Conservation (phyloP, 2,113 vertebrate genomes). For the Sinocyclocheilus maitianheensis region DNA sequence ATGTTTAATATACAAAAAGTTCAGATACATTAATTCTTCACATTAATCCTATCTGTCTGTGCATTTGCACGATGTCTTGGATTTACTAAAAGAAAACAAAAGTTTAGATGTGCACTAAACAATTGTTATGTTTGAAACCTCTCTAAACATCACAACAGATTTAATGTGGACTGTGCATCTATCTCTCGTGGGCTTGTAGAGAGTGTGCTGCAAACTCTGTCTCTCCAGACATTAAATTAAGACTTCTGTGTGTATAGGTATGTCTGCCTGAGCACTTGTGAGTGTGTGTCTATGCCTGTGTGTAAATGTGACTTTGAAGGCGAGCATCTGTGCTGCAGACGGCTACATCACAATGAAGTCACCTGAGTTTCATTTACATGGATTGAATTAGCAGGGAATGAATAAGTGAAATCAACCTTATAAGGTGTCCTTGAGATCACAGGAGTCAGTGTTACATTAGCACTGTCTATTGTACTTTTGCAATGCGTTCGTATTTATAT, state of each 20-base stretch:
- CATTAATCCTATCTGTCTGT: background rate
- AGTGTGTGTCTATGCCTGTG: background rate
- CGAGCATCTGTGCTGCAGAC: constrained; percentile 29
- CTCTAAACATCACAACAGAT: background rate
- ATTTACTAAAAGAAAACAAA: background rate
- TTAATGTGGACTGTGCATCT: background rate
- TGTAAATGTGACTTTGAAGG: constrained; percentile 44
- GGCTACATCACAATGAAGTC: constrained; percentile 32
- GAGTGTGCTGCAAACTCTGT: background rate
- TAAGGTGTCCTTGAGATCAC: background rate
- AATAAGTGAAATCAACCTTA: constrained; percentile 27
- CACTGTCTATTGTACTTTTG: background rate
- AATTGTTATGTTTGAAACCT: background rate
- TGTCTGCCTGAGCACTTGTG: background rate
- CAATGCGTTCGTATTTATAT: background rate
- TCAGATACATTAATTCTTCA: background rate
- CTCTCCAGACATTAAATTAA: constrained; percentile 26
- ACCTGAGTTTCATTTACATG: constrained; percentile 33
- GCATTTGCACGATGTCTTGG: background rate
- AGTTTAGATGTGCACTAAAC: background rate
- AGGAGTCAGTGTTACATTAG: constrained; percentile 1
- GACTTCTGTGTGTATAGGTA: background rate
- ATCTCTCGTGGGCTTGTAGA: background rate
- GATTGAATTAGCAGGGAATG: constrained; percentile 21
- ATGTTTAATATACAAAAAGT: background rate